Percentiles rank a stretch among this genome's conserved stretches.
Conservation (phyloP, 2,797 vertebrate species). For the Choloepus didactylus region DNA sequence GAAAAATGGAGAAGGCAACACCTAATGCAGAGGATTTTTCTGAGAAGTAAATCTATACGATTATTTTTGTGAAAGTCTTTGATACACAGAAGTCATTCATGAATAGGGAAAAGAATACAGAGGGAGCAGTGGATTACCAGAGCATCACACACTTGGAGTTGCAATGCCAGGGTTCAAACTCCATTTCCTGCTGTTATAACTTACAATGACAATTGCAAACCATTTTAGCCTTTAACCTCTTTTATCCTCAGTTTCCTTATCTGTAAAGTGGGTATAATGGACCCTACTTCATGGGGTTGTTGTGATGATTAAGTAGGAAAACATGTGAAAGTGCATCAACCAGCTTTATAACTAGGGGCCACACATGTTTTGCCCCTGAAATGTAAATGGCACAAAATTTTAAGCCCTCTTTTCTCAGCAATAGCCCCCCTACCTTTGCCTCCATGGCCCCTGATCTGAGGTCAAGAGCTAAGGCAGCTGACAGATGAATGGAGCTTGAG, state of each 20-base stretch:
- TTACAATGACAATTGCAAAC: background rate
- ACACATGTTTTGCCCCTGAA: background rate
- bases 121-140: background rate
- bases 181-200: background rate
- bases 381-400: background rate
- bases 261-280: background rate
- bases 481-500: background rate
- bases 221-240: background rate
- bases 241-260: background rate
- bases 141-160: background rate
- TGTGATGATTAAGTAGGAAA: background rate
- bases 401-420: background rate
- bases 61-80: constrained; percentile 15
- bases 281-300: background rate
- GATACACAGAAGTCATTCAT: background rate
- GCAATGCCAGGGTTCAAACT: background rate
- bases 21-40: background rate
- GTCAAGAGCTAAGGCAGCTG: background rate
- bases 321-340: background rate
- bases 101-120: background rate
- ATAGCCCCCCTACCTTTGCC: background rate
- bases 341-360: background rate
- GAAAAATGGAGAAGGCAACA: background rate
- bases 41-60: constrained; percentile 7
- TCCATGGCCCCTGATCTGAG: background rate